Base-by-base conservation (phyloP, 1,140 invertebrate genomes). In the Trichonephila clavipes region DNA sequence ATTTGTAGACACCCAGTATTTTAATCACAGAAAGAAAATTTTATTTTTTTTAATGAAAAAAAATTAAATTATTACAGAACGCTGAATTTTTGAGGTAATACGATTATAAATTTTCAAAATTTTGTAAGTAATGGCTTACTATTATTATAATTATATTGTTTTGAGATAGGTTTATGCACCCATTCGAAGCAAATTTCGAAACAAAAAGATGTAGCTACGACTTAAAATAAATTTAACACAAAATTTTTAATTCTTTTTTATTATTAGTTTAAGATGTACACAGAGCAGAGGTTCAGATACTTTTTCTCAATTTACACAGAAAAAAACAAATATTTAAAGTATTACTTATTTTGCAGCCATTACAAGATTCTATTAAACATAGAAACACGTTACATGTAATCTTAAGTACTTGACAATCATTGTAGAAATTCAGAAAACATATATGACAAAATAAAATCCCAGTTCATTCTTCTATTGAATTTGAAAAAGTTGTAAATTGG, bases 211-310 rank as follows among this genome's bases (percentile, higher is more conserved):
- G 44, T 51, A 8, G 8, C 1, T 8, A 51, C 44, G 8, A 51
- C 4, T 51, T 51, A 51, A 51, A 51, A 10, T 62, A 21, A 18
- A 69, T 8, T 6, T 4, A 69, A 69, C 10, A 69, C 66, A 69
- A 28, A 10, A 3, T 77, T 77, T 77, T 40, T 34, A 18, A 34
- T 14, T 34, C 14, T 40, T 77, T 34, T 77, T 77, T 77, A 72
- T 77, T 77, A 34, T 34, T 77, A 34, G 24, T 72, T 77, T 77
- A 77, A 34, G 72, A 77, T 77, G 72, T 77, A 77, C 72, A 77
- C 72, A 77, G 72, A 77, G 72, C 72, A 77, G 24, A 77, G 34
- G 34, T 77, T 77, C 72, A 77, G 34, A 34, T 77, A 34, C 6
- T 72, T 2, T 40, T 69, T 34, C 34, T 77, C 24, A 77, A 77